These are phyloP conservation scores for Crypturellus undulatus DNA, from an alignment of 2,113 vertebrate genomes.

Conservation along the genomic window DNA sequence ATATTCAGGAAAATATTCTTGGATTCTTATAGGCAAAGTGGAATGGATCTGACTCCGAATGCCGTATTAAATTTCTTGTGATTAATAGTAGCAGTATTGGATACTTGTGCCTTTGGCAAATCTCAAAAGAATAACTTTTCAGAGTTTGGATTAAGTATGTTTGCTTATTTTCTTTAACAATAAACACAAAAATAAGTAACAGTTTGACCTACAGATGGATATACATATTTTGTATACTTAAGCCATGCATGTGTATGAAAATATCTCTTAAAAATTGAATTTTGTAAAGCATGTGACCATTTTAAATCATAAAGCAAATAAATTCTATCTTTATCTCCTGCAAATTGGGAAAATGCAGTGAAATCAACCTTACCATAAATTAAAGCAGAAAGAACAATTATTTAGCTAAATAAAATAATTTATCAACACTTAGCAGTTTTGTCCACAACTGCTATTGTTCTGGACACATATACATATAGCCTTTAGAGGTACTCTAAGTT, in stretches of 20 bases:
- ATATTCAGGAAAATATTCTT: not conserved
- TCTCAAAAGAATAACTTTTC: not conserved
- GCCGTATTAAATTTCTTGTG: not conserved
- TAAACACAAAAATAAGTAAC: not conserved
- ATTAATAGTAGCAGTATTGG: not conserved
- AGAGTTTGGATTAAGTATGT: not conserved
- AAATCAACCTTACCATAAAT: not conserved
- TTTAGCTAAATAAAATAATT: not conserved
- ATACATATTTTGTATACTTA: no score
- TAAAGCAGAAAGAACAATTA: not conserved
- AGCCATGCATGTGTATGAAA: not conserved
- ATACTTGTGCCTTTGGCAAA: not conserved
- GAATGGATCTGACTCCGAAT: not conserved
- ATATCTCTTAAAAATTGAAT: not conserved
- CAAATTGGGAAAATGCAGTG: not conserved
- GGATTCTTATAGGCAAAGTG: not conserved
- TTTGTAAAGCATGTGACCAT: not conserved
- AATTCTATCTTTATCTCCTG: rapidly evolving
- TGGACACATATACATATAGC: not conserved
- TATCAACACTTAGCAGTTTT: not conserved
- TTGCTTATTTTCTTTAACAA: not conserved
- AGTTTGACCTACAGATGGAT: not conserved
- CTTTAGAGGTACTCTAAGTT: not conserved
- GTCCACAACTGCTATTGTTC: not conserved
- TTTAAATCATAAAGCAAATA: not conserved